phyloP scores from a whole-genome alignment of 2,113 vertebrate genomes.

The Odocoileus virginianus region DNA sequence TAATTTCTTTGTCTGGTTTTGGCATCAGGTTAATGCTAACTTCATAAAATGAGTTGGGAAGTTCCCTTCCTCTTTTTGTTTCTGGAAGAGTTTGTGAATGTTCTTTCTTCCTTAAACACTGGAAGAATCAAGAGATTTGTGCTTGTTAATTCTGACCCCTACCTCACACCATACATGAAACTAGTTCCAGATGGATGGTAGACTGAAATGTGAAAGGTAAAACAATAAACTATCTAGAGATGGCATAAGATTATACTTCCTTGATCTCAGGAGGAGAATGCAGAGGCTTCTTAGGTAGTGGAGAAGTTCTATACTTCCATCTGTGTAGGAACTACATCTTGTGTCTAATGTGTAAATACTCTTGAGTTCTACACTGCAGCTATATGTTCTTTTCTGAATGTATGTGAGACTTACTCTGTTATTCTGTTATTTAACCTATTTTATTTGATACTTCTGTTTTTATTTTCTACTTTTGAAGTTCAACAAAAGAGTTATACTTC shows the following conservation, averaged over 20 bases:
- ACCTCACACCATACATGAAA: background rate
- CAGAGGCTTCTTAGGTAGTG: no score
- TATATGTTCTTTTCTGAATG: background rate
- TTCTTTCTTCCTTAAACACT: background rate
- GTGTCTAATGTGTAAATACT: background rate
- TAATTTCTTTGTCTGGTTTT: background rate
- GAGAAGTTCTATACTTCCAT: background rate
- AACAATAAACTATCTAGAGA: background rate
- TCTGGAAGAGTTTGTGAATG: background rate
- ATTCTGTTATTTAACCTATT: background rate
- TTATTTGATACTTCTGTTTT: background rate
- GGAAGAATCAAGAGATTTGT: background rate
- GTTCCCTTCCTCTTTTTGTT: background rate
- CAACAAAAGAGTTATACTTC: background rate
- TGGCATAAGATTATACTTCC: fast-evolving
- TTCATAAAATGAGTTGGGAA: background rate
- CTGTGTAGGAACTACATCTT: background rate
- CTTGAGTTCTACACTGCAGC: background rate
- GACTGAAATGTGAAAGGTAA: background rate
- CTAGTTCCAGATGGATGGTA: no score
- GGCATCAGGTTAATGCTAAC: background rate
- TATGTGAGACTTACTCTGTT: background rate
- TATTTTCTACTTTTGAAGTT: background rate
- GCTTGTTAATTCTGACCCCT: background rate
- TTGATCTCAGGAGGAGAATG: fast-evolving